Evolutionary conservation across 2,797 vertebrate genomes (phyloP), one percentile per base, ranked within the genome.

Genomic region (Pyrocephalus nanus): DNA sequence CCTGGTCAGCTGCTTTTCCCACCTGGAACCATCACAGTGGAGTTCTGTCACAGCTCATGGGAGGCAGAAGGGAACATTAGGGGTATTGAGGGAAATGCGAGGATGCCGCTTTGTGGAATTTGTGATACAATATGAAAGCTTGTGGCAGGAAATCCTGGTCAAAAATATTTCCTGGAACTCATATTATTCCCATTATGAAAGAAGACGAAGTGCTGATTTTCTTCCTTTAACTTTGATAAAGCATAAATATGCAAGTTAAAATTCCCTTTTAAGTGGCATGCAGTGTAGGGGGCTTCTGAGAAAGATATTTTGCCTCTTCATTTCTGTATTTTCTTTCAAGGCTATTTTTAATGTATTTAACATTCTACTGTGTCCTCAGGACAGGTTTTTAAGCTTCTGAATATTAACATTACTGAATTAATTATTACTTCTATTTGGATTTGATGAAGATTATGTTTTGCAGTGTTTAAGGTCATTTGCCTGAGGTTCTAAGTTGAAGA

Each of bases 11-110:
- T 6, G 11, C 29, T 60, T 6, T 7, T 78, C 23, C 26, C 60
- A 2, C 23, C 40, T 58, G 82, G 67, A 67, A 2, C 58, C 2
- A 1, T 54, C 21, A 0, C 18, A 0, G 34, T 0, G 0, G 30
- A 23, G 11, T 29, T 36, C 15, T 16, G 34, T 26, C 8, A 5
- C 32, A 30, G 55, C 29, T 19, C 1, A 7, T 8, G 30, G 23
- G 43, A 61, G 23, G 9, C 30, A 25, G 9, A 19, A 65, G 36
- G 16, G 17, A 84, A 0, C 45, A 4, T 38, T 10, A 3, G 20
- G 2, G 1, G 2, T 18, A 2, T 12, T 1, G 50, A 47, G n/a
- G 30, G 73, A 29, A 66, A 43, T 1, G 0, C 2, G 17, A 26
- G 61, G 36, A 43, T n/a, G 29, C 7, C 1, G 8, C 48, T 34